Evolutionary conservation across 2,888 invertebrate genomes (phyloP).

Genomic region (Caenorhabditis doughertyi): DNA sequence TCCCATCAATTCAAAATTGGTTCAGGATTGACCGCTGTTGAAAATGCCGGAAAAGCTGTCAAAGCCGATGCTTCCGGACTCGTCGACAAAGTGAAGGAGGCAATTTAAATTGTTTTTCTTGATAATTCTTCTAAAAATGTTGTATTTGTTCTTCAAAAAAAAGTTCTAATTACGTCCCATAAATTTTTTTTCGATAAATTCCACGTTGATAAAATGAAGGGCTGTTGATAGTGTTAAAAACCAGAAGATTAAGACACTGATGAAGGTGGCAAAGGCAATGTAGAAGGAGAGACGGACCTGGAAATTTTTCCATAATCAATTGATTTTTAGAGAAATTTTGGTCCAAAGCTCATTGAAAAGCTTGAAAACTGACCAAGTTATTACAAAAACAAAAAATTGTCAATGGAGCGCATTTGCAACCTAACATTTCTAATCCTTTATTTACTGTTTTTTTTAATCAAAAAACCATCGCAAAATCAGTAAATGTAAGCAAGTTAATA

Average conservation of each 20-base stretch:
- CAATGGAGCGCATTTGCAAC: too few relatives aligned
- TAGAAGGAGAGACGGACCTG: constrained; percentile 10
- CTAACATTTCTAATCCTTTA: too few relatives aligned
- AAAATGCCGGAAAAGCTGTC: not conserved
- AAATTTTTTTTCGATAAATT: constrained; percentile 14
- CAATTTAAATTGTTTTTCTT: not conserved
- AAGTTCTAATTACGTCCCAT: not conserved
- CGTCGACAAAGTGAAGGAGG: constrained; percentile 1
- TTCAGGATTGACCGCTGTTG: not conserved
- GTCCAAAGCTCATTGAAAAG: too few relatives aligned
- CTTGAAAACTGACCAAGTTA: too few relatives aligned
- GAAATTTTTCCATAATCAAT: not conserved
- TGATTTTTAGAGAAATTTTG: not conserved
- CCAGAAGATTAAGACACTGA: not conserved
- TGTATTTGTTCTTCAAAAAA: too few relatives aligned
- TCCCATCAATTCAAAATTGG: too few relatives aligned
- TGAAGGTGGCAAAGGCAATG: not conserved
- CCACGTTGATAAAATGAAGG: not conserved
- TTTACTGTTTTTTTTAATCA: too few relatives aligned
- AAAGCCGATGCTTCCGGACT: not conserved
- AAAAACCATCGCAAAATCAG: too few relatives aligned
- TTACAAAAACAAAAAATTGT: too few relatives aligned
- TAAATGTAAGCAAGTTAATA: too few relatives aligned
- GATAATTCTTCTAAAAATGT: not conserved
- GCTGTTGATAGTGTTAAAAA: not conserved